These are phyloP conservation scores for Masnerella sp. DNA, from an alignment of 2,888 invertebrate genomes.

Conservation along the genomic window DNA sequence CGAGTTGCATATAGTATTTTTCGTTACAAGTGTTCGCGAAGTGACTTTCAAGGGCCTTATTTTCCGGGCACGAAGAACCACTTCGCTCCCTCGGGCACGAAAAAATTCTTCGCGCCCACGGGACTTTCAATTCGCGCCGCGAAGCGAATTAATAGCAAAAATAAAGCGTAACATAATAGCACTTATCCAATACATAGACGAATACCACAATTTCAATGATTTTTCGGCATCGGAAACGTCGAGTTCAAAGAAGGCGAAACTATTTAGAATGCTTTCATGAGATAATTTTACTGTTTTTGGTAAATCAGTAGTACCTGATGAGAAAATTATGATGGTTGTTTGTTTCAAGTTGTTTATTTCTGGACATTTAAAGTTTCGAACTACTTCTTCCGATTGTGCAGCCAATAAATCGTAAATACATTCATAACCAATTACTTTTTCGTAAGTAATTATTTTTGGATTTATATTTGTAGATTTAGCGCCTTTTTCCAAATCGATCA, in stretches of 20 bases:
- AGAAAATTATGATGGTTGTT: constrained; percentile 67
- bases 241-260: constrained; percentile 12
- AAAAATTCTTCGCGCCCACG: too few species aligned
- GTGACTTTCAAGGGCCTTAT: too few species aligned
- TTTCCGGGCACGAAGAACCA: too few species aligned
- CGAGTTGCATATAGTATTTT: too few species aligned
- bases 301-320: constrained; percentile 72
- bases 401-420: constrained; percentile 62
- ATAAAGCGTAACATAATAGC: too few species aligned
- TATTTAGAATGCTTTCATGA: constrained; percentile 60
- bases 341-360: constrained; percentile 46
- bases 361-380: constrained; percentile 61
- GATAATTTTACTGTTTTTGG: constrained; percentile 70
- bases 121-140: too few species aligned
- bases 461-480: constrained; percentile 42
- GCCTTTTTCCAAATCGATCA: constrained; percentile 40
- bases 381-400: constrained; percentile 56
- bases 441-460: constrained; percentile 64
- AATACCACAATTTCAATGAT: constrained; percentile 62
- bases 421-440: constrained; percentile 51
- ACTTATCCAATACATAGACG: constrained; percentile 69
- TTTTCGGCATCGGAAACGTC: not conserved
- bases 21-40: too few species aligned
- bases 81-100: too few species aligned
- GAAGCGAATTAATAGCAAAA: too few species aligned